Evolutionary conservation across 2,888 invertebrate species (phyloP), one percentile per base, ranked within the genome.

Genomic region (Hydrotaea diabolus): DNA sequence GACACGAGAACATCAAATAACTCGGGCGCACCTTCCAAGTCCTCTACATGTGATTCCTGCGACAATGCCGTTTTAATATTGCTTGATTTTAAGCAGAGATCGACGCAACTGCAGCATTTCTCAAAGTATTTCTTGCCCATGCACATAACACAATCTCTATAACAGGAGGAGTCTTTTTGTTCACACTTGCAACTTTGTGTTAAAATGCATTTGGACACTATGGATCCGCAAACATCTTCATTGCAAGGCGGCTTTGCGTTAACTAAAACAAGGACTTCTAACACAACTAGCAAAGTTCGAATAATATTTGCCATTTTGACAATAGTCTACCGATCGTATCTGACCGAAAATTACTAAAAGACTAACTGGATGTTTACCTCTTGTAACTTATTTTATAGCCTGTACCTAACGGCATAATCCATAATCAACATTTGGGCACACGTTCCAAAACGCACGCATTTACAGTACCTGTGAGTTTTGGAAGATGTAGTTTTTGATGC

Each of bases 161-260:
- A 98, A 91, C 98, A 98, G 9, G 96, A 96, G 90, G 97, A 97
- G 91, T 97, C 97, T 90, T 95, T 96, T 19, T 97, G 93, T 91
- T 98, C 97, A 93, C 98, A 99, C 92, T 98, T 98, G 93, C 99
- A 99, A 66, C 98, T 97, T 92, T 98, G 97, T 15, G 98, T 98
- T 86, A 99, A 93, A 95, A 98, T 96, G 92, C 99, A 99, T 93
- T 98, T 98, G 90, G 98, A 98, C 66, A 98, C 98, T 77, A 98
- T 96, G 90, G 98, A 97, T 17, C 97, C 98, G 93, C 99, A 99
- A 78, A 98, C 96, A 31, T 97, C 96, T 93, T 98, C 98, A 91
- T 98, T 98, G 92, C 98, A 98, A n/a, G n/a, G n/a, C n/a, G n/a
- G 2, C 11, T 19, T 43, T 17, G 76, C 62, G 15, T n/a, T 23